Base-by-base conservation (phyloP, 2,888 invertebrate genomes). In the Ethmia dodecea region DNA sequence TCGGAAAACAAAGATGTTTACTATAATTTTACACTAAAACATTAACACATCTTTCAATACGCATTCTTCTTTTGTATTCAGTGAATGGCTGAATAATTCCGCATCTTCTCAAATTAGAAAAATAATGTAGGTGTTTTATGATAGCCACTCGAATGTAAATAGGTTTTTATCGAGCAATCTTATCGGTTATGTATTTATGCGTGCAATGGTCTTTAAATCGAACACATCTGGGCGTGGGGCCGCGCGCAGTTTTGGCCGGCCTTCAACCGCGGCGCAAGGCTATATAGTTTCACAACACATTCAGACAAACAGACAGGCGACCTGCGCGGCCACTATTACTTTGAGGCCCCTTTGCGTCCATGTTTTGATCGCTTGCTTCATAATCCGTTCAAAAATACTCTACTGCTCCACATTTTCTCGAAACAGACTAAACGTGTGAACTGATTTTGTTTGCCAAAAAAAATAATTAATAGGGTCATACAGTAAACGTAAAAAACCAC, bases 201-300 rank as follows among this genome's bases (percentile, higher is more conserved):
- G 60, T 61, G 62, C 66, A 69, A 60, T 59, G 61, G 55, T 66
- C 60, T 66, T 57, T 59, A 56, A 59, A 54, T 59, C 52, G 62
- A 52, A 47, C 58, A 59, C 63, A 62, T 55, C 56, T 51, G 57
- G 52, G 64, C 57, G 66, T 54, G 65, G 25, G 29, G 54, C 57
- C 57, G 58, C 69, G 68, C 56, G 49, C 66, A 41, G 52, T 65
- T 68, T 66, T 69, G 75, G 62, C 73, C 76, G 78, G 69, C 80
- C 81, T 81, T 78, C 81, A 78, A 73, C 80, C 69, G 65, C 61
- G 41, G 40, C 54, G 64, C 75, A 78, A 81, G 81, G 78, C 76
- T 77, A 60, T 62, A 54, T 55, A 50, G 57, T 81, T 78, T 75
- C 83, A 72, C 77, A 79, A 80, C 64, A 60, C 57, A 58, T 53